These are phyloP conservation scores for Polia nebulosa DNA, from an alignment of 2,888 invertebrate genomes.

Conservation along the genomic window DNA sequence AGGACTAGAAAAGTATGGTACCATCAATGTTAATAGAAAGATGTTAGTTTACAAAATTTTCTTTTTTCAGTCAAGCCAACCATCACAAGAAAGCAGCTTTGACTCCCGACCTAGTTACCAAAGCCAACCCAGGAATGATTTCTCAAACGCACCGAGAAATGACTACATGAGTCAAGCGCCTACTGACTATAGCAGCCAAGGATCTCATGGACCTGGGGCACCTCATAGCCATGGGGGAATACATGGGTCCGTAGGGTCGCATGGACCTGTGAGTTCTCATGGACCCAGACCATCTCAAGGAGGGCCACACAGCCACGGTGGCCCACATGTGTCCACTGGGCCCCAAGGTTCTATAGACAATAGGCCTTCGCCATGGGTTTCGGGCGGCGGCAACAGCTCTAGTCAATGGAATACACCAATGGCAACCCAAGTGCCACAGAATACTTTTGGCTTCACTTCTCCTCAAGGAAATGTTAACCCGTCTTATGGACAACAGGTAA, in stretches of 20 bases:
- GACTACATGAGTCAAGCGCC: slow-evolving; percentile 55
- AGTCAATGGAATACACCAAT: slow-evolving; percentile 53
- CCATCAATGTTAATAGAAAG: not conserved
- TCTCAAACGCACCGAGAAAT: slow-evolving; percentile 62
- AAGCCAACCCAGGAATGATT: slow-evolving; percentile 68
- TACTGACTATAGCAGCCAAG: slow-evolving; percentile 53
- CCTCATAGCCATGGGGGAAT: slow-evolving; percentile 26
- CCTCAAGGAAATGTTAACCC: slow-evolving; percentile 49
- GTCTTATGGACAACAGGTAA: slow-evolving; percentile 69
- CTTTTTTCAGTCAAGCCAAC: slow-evolving; percentile 59
- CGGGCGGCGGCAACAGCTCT: slow-evolving; percentile 46
- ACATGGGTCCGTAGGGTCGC: slow-evolving; percentile 25
- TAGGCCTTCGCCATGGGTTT: slow-evolving; percentile 64
- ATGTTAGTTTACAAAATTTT: not conserved
- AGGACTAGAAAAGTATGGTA: not conserved
- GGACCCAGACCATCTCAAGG: slow-evolving; percentile 23
- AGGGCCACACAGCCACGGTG: slow-evolving; percentile 32
- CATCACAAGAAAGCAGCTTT: slow-evolving; percentile 61
- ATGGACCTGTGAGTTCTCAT: slow-evolving; percentile 18
- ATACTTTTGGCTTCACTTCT: slow-evolving; percentile 45
- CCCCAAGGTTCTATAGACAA: slow-evolving; percentile 31
- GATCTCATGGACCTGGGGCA: slow-evolving; percentile 25
- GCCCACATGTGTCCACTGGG: slow-evolving; percentile 21
- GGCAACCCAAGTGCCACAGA: slow-evolving; percentile 60
- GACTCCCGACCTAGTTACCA: slow-evolving; percentile 69